These are phyloP conservation scores for Anseranas semipalmata DNA, from an alignment of 2,113 vertebrate species.

Conservation along the genomic window DNA sequence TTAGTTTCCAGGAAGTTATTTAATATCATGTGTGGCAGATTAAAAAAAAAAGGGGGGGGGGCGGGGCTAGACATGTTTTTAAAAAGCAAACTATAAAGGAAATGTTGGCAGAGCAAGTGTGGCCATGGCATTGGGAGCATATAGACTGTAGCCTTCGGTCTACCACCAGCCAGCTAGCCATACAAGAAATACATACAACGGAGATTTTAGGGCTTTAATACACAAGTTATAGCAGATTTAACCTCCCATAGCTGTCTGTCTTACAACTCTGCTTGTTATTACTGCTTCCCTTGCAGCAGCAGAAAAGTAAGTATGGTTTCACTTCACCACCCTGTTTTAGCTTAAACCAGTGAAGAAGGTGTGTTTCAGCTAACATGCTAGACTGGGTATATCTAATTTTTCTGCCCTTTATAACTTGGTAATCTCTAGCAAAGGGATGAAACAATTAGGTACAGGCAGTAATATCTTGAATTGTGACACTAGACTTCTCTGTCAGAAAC, in stretches of 20 bases:
- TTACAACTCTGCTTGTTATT: not conserved
- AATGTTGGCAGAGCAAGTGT: not conserved
- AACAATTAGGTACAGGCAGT: not conserved
- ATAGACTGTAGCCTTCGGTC: not conserved
- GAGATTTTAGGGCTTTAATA: not conserved
- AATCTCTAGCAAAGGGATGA: not conserved
- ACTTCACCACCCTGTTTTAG: not conserved
- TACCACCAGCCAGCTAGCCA: not conserved
- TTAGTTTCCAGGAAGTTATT: not conserved
- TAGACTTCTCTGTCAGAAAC: not conserved
- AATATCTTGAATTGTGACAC: not conserved
- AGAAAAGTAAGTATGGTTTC: not conserved
- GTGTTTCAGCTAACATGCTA: not conserved
- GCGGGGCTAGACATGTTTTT: not conserved
- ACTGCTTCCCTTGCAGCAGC: not conserved
- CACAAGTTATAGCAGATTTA: not conserved
- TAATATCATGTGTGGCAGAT: not conserved
- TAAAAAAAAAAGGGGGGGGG: not conserved
- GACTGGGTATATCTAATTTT: not conserved
- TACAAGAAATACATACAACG: not conserved
- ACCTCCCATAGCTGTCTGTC: not conserved
- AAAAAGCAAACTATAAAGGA: not conserved
- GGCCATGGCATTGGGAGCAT: not conserved
- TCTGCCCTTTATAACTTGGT: not conserved
- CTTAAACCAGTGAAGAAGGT: not conserved